Base-by-base conservation (phyloP, 2,888 invertebrate genomes). In the Dusona sp. region DNA sequence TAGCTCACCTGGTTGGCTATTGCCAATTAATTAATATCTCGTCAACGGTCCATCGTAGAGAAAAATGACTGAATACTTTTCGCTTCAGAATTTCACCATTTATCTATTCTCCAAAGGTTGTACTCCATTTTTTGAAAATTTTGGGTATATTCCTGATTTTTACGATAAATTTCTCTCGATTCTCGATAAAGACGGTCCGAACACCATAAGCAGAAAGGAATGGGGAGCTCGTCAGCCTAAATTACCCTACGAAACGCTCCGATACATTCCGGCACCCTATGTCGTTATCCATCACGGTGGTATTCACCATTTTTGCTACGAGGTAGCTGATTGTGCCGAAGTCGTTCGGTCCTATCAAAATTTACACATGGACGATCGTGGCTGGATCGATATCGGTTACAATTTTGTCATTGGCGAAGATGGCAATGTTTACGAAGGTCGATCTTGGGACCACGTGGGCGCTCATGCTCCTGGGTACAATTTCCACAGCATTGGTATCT, bases 371-470 rank as follows among this genome's bases (percentile, higher is more conserved):
- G 94, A 94, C 82, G 89, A 70, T n/a, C 90, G 91, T 9, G 89
- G 90, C 3, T 95, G 94, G 94, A 90, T 88, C 68, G 95, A 95
- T 67, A 94, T 95, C 67, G 95, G 94, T 6, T 94, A 93, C 87
- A 95, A 94, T 84, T 95, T 95, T 86, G 88, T 95, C 22, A 93
- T 95, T 54, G 95, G 95, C 4, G 95, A 95, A 54, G 95, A 95
- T 87, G 95, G 95, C 0, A 93, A 93, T 29, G 92, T 93, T 16
- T 95, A 95, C 89, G 93, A 94, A 85, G 95, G 95, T 11, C 92
- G 95, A 2, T 94, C 94, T 1, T 95, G 95, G 95, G 92, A 94
- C 79, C 90, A 91, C 9, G 92, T 94, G 1, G 95, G 95, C 0
- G 93, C 93, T 2, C 93, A 93, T 75, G 90, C 93, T 16, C 92